These are phyloP conservation scores for Lordiphosa mommai DNA, from an alignment of 1,140 invertebrate genomes.

Conservation along the genomic window DNA sequence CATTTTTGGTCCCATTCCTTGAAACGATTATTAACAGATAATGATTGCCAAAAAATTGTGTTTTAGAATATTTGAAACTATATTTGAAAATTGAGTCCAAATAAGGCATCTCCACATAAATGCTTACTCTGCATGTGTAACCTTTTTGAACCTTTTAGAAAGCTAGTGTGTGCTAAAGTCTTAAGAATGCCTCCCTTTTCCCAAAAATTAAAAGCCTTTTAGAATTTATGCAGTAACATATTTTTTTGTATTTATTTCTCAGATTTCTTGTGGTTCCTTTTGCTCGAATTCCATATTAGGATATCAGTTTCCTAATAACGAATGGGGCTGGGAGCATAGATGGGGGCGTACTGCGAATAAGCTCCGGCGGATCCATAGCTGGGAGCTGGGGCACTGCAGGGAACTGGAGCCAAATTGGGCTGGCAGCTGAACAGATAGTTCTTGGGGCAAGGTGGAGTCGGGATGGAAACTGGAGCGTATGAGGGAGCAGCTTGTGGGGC, in stretches of 20 bases:
- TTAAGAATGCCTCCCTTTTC: too few relatives aligned
- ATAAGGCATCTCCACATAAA: too few relatives aligned
- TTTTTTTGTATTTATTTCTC: constrained; percentile 10
- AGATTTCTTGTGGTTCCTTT: constrained; percentile 4
- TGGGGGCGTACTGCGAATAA: constrained; percentile 62
- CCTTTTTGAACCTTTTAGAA: too few relatives aligned
- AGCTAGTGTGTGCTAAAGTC: too few relatives aligned
- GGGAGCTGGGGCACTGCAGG: constrained; percentile 60
- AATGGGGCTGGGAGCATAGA: constrained; percentile 47
- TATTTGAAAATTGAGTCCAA: too few relatives aligned
- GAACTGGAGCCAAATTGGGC: constrained; percentile 63
- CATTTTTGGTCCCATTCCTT: too few relatives aligned
- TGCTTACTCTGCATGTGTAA: too few relatives aligned
- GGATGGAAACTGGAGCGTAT: constrained; percentile 40
- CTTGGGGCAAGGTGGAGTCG: constrained; percentile 64
- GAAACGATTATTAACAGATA: too few relatives aligned
- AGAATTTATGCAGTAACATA: background rate
- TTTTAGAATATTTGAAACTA: too few relatives aligned
- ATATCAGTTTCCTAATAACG: constrained; percentile 30
- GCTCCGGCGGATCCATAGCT: constrained; percentile 62
- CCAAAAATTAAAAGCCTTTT: background rate
- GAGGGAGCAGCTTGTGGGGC: constrained; percentile 25
- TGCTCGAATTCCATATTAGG: background rate
- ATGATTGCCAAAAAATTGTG: too few relatives aligned
- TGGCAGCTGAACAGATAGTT: constrained; percentile 72